Evolutionary conservation across 2,888 invertebrate genomes (phyloP), one percentile per base, ranked within the genome.

Genomic region (Erynnis tages): DNA sequence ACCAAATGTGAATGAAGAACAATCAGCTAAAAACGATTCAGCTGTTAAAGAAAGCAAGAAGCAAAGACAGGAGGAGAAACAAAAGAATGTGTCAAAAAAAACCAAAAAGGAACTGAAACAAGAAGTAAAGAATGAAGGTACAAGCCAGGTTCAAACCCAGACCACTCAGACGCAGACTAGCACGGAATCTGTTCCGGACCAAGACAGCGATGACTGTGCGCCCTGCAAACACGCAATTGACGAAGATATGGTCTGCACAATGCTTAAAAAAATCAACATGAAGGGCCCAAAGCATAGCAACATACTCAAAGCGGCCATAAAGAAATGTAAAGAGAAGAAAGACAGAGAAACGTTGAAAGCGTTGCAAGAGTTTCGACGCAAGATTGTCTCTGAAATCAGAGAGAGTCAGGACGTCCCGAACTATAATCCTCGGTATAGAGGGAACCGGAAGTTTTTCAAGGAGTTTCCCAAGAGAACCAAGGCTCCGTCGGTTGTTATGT

Each of bases 201-300:
- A n/a, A n/a, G n/a, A 41, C 8, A n/a, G 19, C 2, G 35, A 35
- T 35, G 19, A 35, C 6, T 14, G 19, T n/a, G 16, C 17, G n/a
- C 8, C 16, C n/a, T 17, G 17, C 10, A 17, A 35, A 11, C 17
- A 35, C 7, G 35, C 17, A 8, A 17, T 35, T 3, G 17, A 29
- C 13, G 41, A 41, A 14, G 11, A 25, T 2, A 17, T 34, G 17
- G 49, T 41, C 8, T 17, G 23, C 10, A 38, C 40, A 6, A n/a
- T 49, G 1, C 30, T 41, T 23, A 11, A 3, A 2, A 32, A 19
- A 41, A 41, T 49, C 7, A 32, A 49, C 7, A 11, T 49, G 32
- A 34, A 30, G n/a, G 49, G 41, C 0, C 32, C 49, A 0, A 49
- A 32, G 19, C 41, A 49, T 7, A 41, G 40, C 17, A 32, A 49